Evolutionary conservation across 2,113 vertebrate genomes (phyloP).

Genomic region (Cariama cristata): DNA sequence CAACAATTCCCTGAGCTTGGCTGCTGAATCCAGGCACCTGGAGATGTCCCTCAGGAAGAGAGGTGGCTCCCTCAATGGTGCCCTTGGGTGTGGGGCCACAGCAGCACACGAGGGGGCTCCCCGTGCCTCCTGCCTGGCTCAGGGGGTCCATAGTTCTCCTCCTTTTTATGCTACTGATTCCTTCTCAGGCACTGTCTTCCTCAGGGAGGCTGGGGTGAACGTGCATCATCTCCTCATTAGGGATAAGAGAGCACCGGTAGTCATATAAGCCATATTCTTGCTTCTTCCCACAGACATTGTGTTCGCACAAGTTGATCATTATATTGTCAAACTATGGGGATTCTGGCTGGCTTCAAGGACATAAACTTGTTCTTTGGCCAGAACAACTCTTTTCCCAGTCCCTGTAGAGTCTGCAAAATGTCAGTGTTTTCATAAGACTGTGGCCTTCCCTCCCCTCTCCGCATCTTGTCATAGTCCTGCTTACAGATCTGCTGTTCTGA

Average conservation of each 20-base stretch:
- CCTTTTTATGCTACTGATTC: not conserved
- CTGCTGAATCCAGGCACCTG: not conserved
- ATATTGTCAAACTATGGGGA: not conserved
- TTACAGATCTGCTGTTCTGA: constrained; percentile 39
- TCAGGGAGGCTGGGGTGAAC: not conserved
- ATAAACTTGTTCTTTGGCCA: not conserved
- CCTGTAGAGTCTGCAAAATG: constrained; percentile 27
- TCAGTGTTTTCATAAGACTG: constrained; percentile 31
- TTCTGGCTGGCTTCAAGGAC: constrained; percentile 9
- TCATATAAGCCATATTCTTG: not conserved
- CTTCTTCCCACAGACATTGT: not conserved
- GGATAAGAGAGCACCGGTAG: not conserved
- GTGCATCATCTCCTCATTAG: not conserved
- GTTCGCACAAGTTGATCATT: constrained; percentile 10
- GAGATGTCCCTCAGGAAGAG: not conserved
- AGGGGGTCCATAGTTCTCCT: not conserved
- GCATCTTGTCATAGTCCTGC: not conserved
- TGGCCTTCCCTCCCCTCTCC: not conserved
- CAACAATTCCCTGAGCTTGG: not conserved
- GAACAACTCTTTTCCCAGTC: not conserved
- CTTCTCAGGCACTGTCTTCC: not conserved
- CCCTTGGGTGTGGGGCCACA: not conserved
- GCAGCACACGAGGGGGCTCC: not conserved
- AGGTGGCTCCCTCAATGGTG: not conserved
- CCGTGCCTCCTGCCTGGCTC: not conserved